Percentiles rank a stretch among this genome's conserved stretches.
Evolutionary conservation across 1,140 invertebrate species (phyloP).

Genomic region (Nylanderia fulva): DNA sequence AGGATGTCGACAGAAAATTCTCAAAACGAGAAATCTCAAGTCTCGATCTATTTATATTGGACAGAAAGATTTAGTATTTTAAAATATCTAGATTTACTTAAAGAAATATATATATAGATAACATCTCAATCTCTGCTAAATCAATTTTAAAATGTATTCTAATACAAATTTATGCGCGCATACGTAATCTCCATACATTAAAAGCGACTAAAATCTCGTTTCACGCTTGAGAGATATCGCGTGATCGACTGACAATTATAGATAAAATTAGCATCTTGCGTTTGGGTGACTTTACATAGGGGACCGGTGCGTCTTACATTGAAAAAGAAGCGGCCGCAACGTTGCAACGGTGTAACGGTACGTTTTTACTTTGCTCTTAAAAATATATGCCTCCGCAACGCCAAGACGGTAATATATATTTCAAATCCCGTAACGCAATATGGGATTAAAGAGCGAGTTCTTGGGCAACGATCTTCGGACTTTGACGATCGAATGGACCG

Average conservation of each 20-base stretch:
- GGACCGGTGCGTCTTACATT: not conserved
- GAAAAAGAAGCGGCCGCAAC: constrained; percentile 21
- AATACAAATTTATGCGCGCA: not conserved
- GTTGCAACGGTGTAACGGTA: constrained; percentile 49
- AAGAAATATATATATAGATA: not conserved
- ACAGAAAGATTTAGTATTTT: not conserved
- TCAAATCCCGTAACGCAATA: constrained; percentile 10
- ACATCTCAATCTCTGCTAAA: not conserved
- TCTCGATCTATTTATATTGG: not conserved
- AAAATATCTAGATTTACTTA: not conserved
- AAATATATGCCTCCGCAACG: constrained; percentile 7
- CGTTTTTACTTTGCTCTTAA: constrained; percentile 31
- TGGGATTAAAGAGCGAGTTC: constrained; percentile 25
- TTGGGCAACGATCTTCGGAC: not conserved
- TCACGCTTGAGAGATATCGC: not conserved
- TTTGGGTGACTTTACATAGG: not conserved
- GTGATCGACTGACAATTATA: constrained; percentile 15
- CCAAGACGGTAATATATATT: not conserved
- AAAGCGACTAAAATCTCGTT: constrained; percentile 15
- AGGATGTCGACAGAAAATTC: not conserved
- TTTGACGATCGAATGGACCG: not conserved
- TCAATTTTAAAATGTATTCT: not conserved
- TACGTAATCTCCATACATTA: not conserved
- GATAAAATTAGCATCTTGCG: constrained; percentile 9
- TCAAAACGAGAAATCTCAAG: not conserved